Conservation (phyloP, 2,113 vertebrate species). For the Oplegnathus fasciatus region DNA sequence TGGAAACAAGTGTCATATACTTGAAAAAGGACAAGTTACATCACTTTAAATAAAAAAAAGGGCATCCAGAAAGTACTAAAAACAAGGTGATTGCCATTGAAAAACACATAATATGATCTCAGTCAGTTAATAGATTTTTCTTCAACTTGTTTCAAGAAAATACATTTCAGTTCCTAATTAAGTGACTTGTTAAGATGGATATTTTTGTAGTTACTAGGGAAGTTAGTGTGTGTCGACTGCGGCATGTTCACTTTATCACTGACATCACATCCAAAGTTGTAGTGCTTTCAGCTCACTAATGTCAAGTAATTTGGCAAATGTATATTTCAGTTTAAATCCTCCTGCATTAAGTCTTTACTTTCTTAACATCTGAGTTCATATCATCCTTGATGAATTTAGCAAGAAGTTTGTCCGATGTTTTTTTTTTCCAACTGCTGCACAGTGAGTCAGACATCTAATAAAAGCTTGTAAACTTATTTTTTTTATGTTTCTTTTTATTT, state of each 20-base stretch:
- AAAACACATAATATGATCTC: not conserved
- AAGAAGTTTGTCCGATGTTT: not conserved
- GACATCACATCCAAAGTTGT: not conserved
- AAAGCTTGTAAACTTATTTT: not conserved
- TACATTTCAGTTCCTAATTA: not conserved
- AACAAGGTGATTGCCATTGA: not conserved
- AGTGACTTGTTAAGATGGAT: not conserved
- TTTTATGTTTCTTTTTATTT: slow-evolving; percentile 12
- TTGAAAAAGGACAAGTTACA: not conserved
- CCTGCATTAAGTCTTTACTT: not conserved
- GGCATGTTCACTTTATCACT: not conserved
- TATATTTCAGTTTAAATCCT: not conserved
- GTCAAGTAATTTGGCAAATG: not conserved
- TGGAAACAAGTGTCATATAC: not conserved
- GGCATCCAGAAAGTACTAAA: not conserved
- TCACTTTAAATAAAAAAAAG: not conserved
- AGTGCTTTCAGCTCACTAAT: not conserved
- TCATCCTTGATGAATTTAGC: not conserved
- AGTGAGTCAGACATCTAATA: not conserved
- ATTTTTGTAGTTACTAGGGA: not conserved
- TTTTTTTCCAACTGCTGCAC: not conserved
- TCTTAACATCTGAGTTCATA: not conserved
- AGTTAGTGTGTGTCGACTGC: not conserved
- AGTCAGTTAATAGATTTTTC: not conserved
- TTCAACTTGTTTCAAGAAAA: not conserved